A percentile compares a stretch with the other conserved stretches of the same genome.
These are phyloP conservation scores for Phainopepla nitens DNA, from an alignment of 2,113 vertebrate species.

Conservation along the genomic window DNA sequence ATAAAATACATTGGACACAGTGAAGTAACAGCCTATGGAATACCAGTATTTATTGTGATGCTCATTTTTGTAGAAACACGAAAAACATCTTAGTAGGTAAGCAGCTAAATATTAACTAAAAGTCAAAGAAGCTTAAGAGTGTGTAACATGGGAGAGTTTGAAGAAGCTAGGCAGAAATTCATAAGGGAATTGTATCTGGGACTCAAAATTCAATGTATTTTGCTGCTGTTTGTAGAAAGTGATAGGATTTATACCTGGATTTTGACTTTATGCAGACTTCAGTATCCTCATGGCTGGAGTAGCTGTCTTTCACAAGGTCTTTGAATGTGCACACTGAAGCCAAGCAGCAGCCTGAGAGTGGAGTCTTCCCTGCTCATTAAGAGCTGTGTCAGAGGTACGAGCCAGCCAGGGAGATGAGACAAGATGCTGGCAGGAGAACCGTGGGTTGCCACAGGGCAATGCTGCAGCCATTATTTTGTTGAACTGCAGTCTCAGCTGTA, in stretches of 20 bases:
- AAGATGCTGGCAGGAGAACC: background rate
- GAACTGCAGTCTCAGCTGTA: background rate
- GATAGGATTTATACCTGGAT: background rate
- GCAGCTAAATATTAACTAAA: background rate
- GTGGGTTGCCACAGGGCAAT: background rate
- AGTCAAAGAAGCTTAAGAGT: background rate
- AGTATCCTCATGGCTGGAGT: background rate
- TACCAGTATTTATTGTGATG: background rate
- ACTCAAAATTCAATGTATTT: background rate
- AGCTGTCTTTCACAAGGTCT: background rate
- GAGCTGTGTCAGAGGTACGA: background rate
- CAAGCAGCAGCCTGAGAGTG: background rate
- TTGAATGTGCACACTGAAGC: background rate
- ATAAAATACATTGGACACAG: background rate
- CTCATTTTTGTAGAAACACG: background rate
- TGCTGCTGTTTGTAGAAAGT: background rate
- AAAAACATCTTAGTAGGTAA: background rate
- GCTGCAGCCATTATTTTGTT: background rate
- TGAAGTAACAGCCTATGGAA: background rate
- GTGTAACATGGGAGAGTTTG: background rate
- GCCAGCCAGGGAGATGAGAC: background rate
- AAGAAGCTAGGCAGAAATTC: background rate
- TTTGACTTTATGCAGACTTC: background rate
- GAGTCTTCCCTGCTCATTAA: background rate
- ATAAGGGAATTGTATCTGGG: background rate